Conservation (phyloP, 2,113 vertebrate genomes). For the Otolemur garnettii region DNA sequence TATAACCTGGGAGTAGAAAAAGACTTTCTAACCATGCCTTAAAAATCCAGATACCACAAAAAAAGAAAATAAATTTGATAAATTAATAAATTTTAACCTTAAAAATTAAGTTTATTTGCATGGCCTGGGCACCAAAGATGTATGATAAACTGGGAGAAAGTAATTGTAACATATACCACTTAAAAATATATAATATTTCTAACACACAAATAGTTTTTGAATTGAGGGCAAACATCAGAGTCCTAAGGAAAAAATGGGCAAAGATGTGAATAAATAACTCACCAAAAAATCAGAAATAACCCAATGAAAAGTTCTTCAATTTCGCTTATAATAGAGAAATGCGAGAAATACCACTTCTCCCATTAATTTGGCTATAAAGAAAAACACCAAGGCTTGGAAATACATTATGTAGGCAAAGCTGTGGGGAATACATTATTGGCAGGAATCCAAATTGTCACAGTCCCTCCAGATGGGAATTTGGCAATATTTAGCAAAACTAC, state of each 20-base stretch:
- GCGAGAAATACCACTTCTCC: background rate
- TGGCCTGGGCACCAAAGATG: background rate
- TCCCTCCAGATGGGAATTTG: background rate
- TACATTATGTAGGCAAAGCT: background rate
- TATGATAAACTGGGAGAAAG: background rate
- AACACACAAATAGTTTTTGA: background rate
- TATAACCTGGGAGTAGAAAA: background rate
- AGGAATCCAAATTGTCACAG: background rate
- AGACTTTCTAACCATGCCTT: background rate
- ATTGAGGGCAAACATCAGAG: background rate
- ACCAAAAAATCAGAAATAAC: background rate
- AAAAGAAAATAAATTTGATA: background rate
- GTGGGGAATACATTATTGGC: background rate
- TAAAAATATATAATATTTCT: background rate
- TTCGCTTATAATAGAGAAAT: background rate
- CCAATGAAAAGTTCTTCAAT: background rate
- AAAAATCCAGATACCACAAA: background rate
- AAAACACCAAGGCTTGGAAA: background rate
- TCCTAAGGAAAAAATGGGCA: slow-evolving; percentile 14
- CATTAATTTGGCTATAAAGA: background rate
- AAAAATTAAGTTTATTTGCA: slow-evolving; percentile 5
- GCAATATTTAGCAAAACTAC: background rate
- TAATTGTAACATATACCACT: background rate
- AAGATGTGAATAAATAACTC: background rate
- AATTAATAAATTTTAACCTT: background rate